Conservation (phyloP, 2,888 invertebrate species). For the Melanchra persicariae region DNA sequence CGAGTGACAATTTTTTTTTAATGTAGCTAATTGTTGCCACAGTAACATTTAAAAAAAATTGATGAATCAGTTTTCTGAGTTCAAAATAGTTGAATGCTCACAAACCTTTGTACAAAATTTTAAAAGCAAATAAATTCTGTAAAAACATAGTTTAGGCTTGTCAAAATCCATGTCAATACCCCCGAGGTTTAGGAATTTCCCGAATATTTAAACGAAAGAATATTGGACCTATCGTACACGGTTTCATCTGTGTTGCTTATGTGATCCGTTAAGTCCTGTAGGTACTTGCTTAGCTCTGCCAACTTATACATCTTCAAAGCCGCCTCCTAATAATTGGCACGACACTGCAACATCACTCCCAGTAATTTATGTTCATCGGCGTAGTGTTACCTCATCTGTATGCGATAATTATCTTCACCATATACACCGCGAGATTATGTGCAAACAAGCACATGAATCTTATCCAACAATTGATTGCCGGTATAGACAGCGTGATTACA, state of each 20-base stretch:
- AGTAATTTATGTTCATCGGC: constrained; percentile 27
- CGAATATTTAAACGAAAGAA: not conserved
- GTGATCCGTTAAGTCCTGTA: not conserved
- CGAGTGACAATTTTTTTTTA: not conserved
- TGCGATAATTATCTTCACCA: constrained; percentile 51
- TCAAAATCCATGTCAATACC: constrained; percentile 1
- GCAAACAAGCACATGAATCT: constrained; percentile 44
- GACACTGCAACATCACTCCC: constrained; percentile 9
- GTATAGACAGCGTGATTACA: constrained; percentile 40
- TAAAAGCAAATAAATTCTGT: not conserved
- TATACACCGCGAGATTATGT: constrained; percentile 36
- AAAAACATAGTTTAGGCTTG: not conserved
- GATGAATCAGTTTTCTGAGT: not conserved
- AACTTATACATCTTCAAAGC: constrained; percentile 5
- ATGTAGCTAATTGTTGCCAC: not conserved
- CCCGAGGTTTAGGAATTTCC: not conserved
- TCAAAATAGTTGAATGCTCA: not conserved
- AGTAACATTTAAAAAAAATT: too few relatives aligned
- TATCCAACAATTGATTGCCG: constrained; percentile 46
- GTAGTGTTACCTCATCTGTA: constrained; percentile 47
- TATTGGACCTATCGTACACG: not conserved
- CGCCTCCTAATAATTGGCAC: constrained; percentile 14
- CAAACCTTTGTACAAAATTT: not conserved
- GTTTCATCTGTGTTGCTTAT: not conserved
- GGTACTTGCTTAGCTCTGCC: not conserved